Percentiles rank a stretch among this genome's conserved stretches.
phyloP scores from a whole-genome alignment of 2,797 vertebrate species.

The Bradypodion ventrale region DNA sequence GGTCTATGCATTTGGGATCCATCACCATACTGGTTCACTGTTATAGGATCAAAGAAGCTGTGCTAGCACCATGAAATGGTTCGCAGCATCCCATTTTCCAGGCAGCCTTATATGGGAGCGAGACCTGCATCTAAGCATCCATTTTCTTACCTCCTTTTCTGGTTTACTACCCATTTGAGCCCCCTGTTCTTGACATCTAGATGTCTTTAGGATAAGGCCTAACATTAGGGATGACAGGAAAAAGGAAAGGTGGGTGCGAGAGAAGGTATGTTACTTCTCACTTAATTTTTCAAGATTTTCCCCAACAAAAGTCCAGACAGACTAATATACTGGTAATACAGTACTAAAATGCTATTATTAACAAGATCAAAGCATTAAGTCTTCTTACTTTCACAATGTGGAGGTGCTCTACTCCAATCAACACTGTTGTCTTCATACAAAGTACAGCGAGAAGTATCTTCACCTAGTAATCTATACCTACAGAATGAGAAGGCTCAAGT shows the following conservation, averaged over 20 bases:
- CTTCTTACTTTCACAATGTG: not conserved
- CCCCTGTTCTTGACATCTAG: too few species aligned
- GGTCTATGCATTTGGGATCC: too few species aligned
- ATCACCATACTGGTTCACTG: too few species aligned
- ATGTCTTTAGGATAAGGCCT: too few species aligned
- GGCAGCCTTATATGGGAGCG: too few species aligned
- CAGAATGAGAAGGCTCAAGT: not conserved
- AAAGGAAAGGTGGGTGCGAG: not conserved
- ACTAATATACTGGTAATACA: not conserved
- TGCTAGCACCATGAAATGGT: too few species aligned
- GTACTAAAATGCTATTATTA: not conserved
- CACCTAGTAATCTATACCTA: not conserved
- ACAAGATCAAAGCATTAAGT: not conserved
- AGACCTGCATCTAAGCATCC: too few species aligned
- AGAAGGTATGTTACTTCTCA: not conserved
- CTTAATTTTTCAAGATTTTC: not conserved
- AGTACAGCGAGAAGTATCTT: not conserved
- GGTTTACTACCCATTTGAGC: too few species aligned
- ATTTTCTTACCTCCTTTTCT: too few species aligned
- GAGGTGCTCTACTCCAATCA: not conserved
- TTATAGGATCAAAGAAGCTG: too few species aligned
- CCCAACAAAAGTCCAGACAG: not conserved
- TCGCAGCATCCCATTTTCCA: too few species aligned
- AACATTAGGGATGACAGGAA: not conserved
- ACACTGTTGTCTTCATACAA: rapidly evolving